Percentiles rank a stretch among this genome's conserved stretches.
Evolutionary conservation across 2,797 vertebrate genomes (phyloP).

Genomic region (Characodon lateralis): DNA sequence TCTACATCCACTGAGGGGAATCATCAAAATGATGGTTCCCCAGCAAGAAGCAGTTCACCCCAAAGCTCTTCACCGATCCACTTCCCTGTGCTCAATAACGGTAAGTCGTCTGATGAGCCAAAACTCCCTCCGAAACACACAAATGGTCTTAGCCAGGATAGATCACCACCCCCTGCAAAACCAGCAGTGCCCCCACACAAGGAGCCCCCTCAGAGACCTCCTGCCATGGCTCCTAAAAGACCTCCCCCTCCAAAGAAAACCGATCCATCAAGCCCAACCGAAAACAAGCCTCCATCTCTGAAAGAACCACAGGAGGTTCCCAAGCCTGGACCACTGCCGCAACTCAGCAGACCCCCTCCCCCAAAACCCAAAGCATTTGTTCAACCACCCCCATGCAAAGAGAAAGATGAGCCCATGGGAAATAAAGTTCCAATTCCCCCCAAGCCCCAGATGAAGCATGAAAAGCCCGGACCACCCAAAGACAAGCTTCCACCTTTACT

Average conservation of each 20-base stretch:
- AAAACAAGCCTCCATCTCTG: conserved; percentile 71
- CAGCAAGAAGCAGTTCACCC: conserved; percentile 46
- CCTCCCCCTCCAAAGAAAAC: conserved; percentile 95
- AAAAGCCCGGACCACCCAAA: conserved; percentile 84
- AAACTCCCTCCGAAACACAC: conserved; percentile 79
- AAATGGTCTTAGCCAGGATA: conserved; percentile 83
- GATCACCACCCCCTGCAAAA: conserved; percentile 72
- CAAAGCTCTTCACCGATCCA: conserved; percentile 49
- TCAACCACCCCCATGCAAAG: conserved; percentile 68
- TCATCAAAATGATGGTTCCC: conserved; percentile 56
- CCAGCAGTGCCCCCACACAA: conserved; percentile 74
- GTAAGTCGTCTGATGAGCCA: conserved; percentile 71
- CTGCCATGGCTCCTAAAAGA: conserved; percentile 86
- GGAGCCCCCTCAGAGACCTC: conserved; percentile 86
- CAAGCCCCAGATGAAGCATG: conserved; percentile 82
- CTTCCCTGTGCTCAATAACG: conserved; percentile 60
- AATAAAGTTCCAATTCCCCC: conserved; percentile 80
- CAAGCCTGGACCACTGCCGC: conserved; percentile 51
- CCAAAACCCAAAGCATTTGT: conserved; percentile 87
- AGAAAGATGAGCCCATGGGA: conserved; percentile 84
- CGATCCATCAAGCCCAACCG: conserved; percentile 74
- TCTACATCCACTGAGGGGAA: conserved; percentile 72
- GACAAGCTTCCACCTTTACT: conserved; percentile 84
- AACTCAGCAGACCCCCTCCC: conserved; percentile 84
- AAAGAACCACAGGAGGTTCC: conserved; percentile 79